These are phyloP conservation scores for Drosophila albomicans DNA, from an alignment of 1,140 invertebrate genomes.

Conservation along the genomic window DNA sequence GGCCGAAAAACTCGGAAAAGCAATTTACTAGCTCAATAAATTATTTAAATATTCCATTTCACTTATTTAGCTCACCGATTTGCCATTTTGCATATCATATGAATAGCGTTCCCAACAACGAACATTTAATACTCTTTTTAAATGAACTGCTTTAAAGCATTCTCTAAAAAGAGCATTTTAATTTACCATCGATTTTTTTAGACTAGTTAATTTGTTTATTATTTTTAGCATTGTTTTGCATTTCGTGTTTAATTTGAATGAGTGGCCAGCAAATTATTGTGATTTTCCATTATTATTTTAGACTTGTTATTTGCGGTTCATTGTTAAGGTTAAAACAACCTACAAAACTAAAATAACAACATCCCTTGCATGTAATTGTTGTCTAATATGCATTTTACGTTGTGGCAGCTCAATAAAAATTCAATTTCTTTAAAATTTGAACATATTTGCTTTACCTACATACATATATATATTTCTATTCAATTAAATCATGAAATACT, in stretches of 20 bases:
- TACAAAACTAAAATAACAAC: too few relatives aligned
- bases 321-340: too few relatives aligned
- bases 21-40: slow-evolving; percentile 20
- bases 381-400: too few relatives aligned
- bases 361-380: too few relatives aligned
- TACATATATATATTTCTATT: too few relatives aligned
- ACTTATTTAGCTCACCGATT: slow-evolving; percentile 14
- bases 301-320: too few relatives aligned
- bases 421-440: too few relatives aligned
- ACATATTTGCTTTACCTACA: too few relatives aligned
- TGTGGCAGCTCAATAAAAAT: too few relatives aligned
- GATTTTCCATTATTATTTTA: background rate
- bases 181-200: background rate
- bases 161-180: background rate
- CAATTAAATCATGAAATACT: too few relatives aligned
- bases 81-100: background rate
- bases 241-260: too few relatives aligned
- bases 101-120: background rate
- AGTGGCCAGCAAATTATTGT: background rate
- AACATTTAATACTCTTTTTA: background rate
- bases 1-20: slow-evolving; percentile 7
- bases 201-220: background rate
- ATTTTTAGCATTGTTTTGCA: slow-evolving; percentile 6
- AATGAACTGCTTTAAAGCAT: background rate
- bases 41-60: slow-evolving; percentile 26